Base-by-base conservation (phyloP, 2,888 invertebrate genomes). In the Leucozona laternaria region DNA sequence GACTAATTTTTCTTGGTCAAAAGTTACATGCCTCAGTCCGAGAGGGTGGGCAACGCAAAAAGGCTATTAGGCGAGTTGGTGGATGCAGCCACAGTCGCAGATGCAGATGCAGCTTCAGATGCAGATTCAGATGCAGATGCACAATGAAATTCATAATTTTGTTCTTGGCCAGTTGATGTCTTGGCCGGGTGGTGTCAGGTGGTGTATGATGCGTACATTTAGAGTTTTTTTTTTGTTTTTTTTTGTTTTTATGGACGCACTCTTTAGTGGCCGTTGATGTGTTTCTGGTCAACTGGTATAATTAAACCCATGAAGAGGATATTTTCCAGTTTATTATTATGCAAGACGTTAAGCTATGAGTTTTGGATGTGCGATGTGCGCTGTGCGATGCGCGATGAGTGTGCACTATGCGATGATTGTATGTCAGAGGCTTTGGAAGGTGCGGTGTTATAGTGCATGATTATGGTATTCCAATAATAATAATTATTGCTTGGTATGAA, bases 1-100 rank as follows among this genome's bases (percentile, higher is more conserved):
- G 77, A 86, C 78, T 78, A 80, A 86, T 86, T 81, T 86, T 81
- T 81, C 78, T 86, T 85, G 81, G 73, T 80, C 78, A 78, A 57
- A 62, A 73, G 73, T 72, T 37, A n/a, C 20, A 34, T 48, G 15
- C 20, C 34, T 64, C 22, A 48, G n/a, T 25, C 53, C 53, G 20
- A 66, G 82, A 64, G 82, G 77, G 82, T 72, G 80, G 76, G 71
- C 20, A 75, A 68, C 60, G 72, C 40, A 62, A 76, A 66, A 76
- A 58, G 70, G 70, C 79, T 75, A 83, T 79, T 79, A 73, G 73
- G 45, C n/a, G n/a, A 57, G 17, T 45, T 72, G 25, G 58, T 75
- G 48, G 15, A 34, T 53, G 71, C 28, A 66, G 64, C 28, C 11
- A 28, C 57, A 64, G 57, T 15, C 15, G 62, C n/a, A 45, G 28